Evolutionary conservation across 1,140 invertebrate genomes (phyloP), one percentile per base, ranked within the genome.

Genomic region (Chelonus insularis): DNA sequence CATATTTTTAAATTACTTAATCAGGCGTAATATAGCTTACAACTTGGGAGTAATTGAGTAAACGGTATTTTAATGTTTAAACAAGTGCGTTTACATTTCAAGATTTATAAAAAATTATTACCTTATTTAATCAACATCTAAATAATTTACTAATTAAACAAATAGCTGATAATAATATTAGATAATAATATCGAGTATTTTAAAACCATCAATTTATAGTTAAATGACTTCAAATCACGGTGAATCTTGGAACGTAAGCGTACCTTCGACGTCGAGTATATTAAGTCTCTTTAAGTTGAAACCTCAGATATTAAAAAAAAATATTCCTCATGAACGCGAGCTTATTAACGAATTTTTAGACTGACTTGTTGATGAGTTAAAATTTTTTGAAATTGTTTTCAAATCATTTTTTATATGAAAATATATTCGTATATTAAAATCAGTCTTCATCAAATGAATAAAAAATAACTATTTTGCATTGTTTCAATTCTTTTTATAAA

Each of bases 11-110:
- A 58, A 45, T 63, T 65, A 37, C 54, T 23, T 18, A 18, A 18
- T 54, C 65, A 57, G n/a, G n/a, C 60, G 56, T 62, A 69, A 62
- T 66, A 59, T 67, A 72, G 68, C 71, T 76, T 79, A 80, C 77
- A 79, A 74, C 71, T 68, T 72, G 77, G 69, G 72, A 71, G 68
- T 43, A 48, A 59, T 52, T 55, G 48, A 65, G 14, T 65, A 47
- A 62, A 39, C 36, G 20, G 18, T 57, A 43, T 48, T 47, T 70
- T 60, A 68, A 68, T 25, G 61, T 66, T 55, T 65, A 57, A 21
- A 41, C 61, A 62, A 56, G 45, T 64, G 60, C 65, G 64, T 68
- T 63, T 72, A 64, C 65, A 62, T 56, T 67, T 62, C 54, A 62
- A 64, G 57, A 57, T 34, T 64, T 50, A n/a, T n/a, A n/a, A n/a